These are phyloP conservation scores for Octopus bimaculoides DNA, from an alignment of 1,140 invertebrate genomes.

Conservation along the genomic window DNA sequence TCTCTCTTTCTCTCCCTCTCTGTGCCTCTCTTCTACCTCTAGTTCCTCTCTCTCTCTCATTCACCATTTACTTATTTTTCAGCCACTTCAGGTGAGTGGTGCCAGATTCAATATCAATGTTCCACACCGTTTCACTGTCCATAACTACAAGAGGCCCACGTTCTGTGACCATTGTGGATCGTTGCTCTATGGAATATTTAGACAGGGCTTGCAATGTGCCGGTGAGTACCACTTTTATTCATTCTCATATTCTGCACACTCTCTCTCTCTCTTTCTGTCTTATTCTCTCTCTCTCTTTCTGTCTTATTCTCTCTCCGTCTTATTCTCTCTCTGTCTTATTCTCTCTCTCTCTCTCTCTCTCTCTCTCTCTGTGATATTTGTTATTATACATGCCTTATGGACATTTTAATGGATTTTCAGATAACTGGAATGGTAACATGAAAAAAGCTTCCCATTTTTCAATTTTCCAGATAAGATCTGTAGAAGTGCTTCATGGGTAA, in stretches of 20 bases:
- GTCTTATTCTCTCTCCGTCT: too few species aligned
- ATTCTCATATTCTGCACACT: background rate
- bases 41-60: too few species aligned
- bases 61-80: background rate
- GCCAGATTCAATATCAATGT: conserved; percentile 95
- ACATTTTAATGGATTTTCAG: too few species aligned
- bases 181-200: conserved; percentile 91
- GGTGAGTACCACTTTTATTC: conserved; percentile 61
- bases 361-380: too few species aligned
- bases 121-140: conserved; percentile 82
- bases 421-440: too few species aligned
- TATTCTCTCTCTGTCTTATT: too few species aligned
- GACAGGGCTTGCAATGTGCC: conserved; percentile 96
- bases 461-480: too few species aligned
- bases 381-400: too few species aligned
- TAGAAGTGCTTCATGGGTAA: too few species aligned
- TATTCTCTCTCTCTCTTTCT: background rate
- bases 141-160: conserved; percentile 96
- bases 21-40: background rate
- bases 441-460: too few species aligned
- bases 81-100: conserved; percentile 35
- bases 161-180: conserved; percentile 99
- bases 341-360: too few species aligned
- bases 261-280: background rate
- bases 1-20: background rate